A percentile compares a stretch with the other conserved stretches of the same genome.
Conservation (phyloP, 2,888 invertebrate species). For the Brachylomia viminalis region DNA sequence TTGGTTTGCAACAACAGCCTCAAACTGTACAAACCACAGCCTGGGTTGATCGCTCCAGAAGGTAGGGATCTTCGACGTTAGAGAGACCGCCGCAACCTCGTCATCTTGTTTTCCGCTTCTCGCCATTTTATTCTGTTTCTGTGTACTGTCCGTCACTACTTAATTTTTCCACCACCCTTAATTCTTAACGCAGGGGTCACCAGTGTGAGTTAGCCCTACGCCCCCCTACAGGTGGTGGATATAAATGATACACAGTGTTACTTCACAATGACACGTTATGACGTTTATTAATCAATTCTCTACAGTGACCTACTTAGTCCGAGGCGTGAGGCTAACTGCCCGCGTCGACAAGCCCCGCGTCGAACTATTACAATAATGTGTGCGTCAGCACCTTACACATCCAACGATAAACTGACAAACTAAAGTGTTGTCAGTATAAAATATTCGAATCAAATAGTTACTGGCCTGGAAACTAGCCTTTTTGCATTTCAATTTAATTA, state of each 20-base stretch:
- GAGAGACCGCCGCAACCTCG: background rate
- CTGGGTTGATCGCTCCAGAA: background rate
- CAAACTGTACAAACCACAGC: background rate
- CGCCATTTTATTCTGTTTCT: background rate
- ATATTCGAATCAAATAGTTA: too few relatives aligned
- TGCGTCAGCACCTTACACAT: too few relatives aligned
- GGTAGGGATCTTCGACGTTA: background rate
- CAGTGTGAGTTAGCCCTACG: background rate
- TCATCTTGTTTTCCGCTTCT: background rate
- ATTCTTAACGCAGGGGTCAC: background rate
- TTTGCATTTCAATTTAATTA: too few relatives aligned
- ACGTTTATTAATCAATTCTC: background rate
- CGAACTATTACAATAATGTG: background rate
- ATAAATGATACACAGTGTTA: background rate
- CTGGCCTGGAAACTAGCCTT: too few relatives aligned
- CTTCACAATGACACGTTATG: background rate
- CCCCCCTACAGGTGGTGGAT: background rate
- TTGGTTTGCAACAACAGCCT: background rate
- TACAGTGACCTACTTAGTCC: background rate
- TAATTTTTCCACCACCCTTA: background rate
- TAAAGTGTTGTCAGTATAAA: too few relatives aligned
- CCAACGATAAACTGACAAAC: too few relatives aligned
- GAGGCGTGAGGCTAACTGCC: background rate
- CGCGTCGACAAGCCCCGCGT: background rate
- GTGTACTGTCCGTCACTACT: background rate